Evolutionary conservation across 2,113 vertebrate species (phyloP).

Genomic region (Bubalus kerabau): DNA sequence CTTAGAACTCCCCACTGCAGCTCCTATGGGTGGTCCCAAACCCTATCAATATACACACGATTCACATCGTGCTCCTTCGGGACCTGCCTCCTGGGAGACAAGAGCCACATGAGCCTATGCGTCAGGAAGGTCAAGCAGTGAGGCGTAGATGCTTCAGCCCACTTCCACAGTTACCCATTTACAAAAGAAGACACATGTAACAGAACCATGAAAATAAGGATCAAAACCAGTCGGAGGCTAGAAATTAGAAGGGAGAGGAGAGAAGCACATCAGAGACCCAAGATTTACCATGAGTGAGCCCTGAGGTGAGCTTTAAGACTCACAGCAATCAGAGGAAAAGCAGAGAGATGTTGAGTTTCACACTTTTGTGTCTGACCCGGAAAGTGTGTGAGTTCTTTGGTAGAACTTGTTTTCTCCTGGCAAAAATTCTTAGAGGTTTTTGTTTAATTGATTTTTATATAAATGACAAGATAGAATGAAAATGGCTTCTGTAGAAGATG

Average conservation of each 20-base stretch:
- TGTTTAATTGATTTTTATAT: not conserved
- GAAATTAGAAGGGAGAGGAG: not conserved
- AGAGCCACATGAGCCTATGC: not conserved
- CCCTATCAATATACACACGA: not conserved
- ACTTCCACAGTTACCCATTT: not conserved
- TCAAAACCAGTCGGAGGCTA: not conserved
- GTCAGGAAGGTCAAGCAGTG: not conserved
- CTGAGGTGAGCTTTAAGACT: not conserved
- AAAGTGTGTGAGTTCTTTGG: not conserved
- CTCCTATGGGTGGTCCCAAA: not conserved
- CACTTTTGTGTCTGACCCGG: not conserved
- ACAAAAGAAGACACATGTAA: not conserved
- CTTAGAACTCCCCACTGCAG: not conserved
- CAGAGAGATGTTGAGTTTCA: not conserved
- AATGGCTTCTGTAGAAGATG: not conserved
- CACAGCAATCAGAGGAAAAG: not conserved
- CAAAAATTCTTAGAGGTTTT: constrained; percentile 11
- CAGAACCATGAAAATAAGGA: not conserved
- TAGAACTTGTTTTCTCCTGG: not conserved
- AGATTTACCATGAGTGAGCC: not conserved
- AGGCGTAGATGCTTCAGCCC: not conserved
- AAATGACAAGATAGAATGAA: constrained; percentile 32
- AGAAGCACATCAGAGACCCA: not conserved
- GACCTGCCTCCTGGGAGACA: not conserved
- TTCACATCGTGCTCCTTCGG: not conserved